Percentiles rank a stretch among this genome's conserved stretches.
phyloP scores from a whole-genome alignment of 2,888 invertebrate species.

The Sarcophaga caerulescens region DNA sequence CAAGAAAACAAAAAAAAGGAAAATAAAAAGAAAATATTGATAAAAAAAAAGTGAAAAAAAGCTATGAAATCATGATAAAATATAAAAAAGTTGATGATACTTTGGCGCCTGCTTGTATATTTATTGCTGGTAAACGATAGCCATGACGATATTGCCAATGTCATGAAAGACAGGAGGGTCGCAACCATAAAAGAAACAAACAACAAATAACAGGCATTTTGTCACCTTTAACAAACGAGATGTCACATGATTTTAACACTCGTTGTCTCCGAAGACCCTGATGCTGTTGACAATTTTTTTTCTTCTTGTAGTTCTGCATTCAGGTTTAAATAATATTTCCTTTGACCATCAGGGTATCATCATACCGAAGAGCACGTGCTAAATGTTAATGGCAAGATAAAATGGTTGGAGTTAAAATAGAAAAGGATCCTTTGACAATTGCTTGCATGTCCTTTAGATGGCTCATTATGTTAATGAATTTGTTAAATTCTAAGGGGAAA shows the following conservation, averaged over 20 bases:
- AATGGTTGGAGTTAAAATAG: neutral
- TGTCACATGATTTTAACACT: conserved; percentile 68
- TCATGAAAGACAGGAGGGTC: neutral
- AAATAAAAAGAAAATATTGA: conserved; percentile 19
- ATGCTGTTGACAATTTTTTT: conserved; percentile 43
- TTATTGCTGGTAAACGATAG: conserved; percentile 50
- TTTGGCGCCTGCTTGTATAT: conserved; percentile 41
- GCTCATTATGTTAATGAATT: conserved; percentile 66
- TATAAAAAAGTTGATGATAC: conserved; percentile 40
- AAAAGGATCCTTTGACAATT: conserved; percentile 48
- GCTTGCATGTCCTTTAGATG: neutral
- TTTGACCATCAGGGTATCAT: neutral
- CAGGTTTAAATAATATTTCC: neutral
- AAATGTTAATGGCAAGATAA: conserved; percentile 2
- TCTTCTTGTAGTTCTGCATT: neutral
- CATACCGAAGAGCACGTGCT: conserved; percentile 50
- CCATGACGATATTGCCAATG: conserved; percentile 33
- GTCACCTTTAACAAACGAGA: conserved; percentile 69
- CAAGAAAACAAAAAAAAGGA: conserved; percentile 47
- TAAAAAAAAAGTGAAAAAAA: conserved; percentile 10
- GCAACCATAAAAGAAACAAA: conserved; percentile 11
- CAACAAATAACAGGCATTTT: conserved; percentile 65
- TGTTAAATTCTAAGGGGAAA: conserved; percentile 46
- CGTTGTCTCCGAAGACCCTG: neutral
- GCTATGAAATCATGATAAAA: conserved; percentile 38